Conservation (phyloP, 2,888 invertebrate genomes). For the Dimorphilus gyrociliatus region DNA sequence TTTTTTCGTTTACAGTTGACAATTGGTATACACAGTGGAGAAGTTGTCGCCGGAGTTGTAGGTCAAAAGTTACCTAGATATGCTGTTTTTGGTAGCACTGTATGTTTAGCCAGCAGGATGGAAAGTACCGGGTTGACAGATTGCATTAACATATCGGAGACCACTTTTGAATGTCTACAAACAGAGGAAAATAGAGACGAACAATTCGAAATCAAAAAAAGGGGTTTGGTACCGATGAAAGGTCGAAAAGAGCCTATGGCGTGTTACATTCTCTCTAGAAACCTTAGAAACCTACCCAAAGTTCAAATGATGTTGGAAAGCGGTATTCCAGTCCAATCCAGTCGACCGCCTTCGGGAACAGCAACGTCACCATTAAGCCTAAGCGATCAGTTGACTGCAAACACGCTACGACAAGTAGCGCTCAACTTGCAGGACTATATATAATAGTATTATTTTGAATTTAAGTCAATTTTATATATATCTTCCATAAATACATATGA, state of each 20-base stretch:
- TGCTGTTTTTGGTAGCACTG: conserved; percentile 32
- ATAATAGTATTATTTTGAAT: too few relatives aligned
- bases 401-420: too few relatives aligned
- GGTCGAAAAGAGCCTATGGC: conserved; percentile 26
- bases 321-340: conserved; percentile 2
- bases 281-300: conserved; percentile 5
- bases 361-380: too few relatives aligned
- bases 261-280: conserved; percentile 21
- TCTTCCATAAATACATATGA: too few relatives aligned
- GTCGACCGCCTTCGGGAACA: too few relatives aligned
- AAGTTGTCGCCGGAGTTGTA: conserved; percentile 32
- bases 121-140: conserved; percentile 30
- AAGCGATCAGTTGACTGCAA: too few relatives aligned
- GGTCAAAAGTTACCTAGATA: conserved; percentile 32
- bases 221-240: conserved; percentile 26
- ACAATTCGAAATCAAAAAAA: conserved; percentile 18
- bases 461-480: too few relatives aligned
- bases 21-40: conserved; percentile 31
- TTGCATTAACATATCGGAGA: conserved; percentile 26
- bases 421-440: too few relatives aligned
- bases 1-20: conserved; percentile 17
- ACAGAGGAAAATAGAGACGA: conserved; percentile 17
- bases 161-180: conserved; percentile 23
- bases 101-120: conserved; percentile 30
- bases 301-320: conserved; percentile 6